Base-by-base conservation (phyloP, 2,113 vertebrate genomes). In the Hucho hucho region DNA sequence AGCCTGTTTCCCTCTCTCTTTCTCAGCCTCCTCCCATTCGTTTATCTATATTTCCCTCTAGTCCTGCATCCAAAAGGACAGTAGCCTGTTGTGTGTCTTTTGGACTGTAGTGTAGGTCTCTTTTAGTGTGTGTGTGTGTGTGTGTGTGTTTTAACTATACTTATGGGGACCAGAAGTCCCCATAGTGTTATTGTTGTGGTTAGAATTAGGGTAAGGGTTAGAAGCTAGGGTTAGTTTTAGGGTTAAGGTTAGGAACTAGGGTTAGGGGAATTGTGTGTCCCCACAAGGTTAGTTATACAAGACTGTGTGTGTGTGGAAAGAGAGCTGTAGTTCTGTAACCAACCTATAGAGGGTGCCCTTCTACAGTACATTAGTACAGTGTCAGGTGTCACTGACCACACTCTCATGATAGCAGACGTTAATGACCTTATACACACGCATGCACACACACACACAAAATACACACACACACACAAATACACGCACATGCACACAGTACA, bases 341-440 rank as follows among this genome's bases (percentile, higher is more conserved):
- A 6, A 28, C 67, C 67, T 25, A 69, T 46, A 69, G 67, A 47
- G 67, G 67, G 43, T 11, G 32, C 4, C 67, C 67, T 69, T 69
- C 32, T 43, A 47, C 43, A 46, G 67, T 47, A 11, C 66, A 20
- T 16, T 32, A n/a, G 66, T 20, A 69, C 67, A 22, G 5, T 43
- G 37, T 69, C 66, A 46, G 37, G 47, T 43, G 28, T 37, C 65
- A 67, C 65, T 29, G 64, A 65, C 25, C 26, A 37, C 65, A 32
- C 65, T 67, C 24, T 47, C 49, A 18, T 53, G 12, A 53, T 53
- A 53, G 49, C 9, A 12, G 9, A 53, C 4, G 3, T 53, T 53
- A 53, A 14, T 53, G 4, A 53, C 11, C 32, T 37, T 37, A 37
- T 7, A 37, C 37, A 43, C 37, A 11, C 37, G 3, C 37, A 43